These are phyloP conservation scores for Globia sparganii DNA, from an alignment of 2,888 invertebrate genomes.

Conservation along the genomic window DNA sequence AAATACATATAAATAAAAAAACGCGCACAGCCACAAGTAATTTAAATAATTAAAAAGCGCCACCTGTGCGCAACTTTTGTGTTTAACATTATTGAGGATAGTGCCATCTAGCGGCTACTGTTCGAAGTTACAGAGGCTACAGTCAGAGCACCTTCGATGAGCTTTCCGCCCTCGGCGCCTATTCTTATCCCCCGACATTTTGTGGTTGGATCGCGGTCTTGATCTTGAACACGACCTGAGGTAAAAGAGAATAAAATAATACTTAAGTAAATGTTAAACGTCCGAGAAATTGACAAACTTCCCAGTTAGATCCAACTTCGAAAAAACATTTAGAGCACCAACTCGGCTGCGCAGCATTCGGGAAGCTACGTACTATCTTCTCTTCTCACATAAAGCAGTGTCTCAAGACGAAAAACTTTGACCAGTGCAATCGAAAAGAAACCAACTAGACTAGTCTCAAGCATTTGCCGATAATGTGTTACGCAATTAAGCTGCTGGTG, in stretches of 20 bases:
- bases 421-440: too few species aligned
- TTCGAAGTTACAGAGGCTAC: conserved; percentile 72
- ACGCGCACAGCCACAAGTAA: conserved; percentile 42
- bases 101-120: conserved; percentile 46
- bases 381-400: background rate
- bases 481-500: too few species aligned
- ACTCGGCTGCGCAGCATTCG: background rate
- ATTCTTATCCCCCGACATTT: conserved; percentile 64
- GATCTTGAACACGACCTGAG: conserved; percentile 67
- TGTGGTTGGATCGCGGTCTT: conserved; percentile 68
- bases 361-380: background rate
- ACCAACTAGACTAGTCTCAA: too few species aligned
- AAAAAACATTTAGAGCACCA: background rate
- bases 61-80: conserved; percentile 11
- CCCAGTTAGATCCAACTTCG: background rate
- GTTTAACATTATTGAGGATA: conserved; percentile 21
- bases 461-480: too few species aligned
- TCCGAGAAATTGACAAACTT: background rate
- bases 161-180: conserved; percentile 73
- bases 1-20: conserved; percentile 44
- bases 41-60: conserved; percentile 25
- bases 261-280: background rate
- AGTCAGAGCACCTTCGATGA: conserved; percentile 76
- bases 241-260: conserved; percentile 18
- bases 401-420: background rate